Evolutionary conservation across 2,888 invertebrate species (phyloP).

Genomic region (Thymelicus sylvestris): DNA sequence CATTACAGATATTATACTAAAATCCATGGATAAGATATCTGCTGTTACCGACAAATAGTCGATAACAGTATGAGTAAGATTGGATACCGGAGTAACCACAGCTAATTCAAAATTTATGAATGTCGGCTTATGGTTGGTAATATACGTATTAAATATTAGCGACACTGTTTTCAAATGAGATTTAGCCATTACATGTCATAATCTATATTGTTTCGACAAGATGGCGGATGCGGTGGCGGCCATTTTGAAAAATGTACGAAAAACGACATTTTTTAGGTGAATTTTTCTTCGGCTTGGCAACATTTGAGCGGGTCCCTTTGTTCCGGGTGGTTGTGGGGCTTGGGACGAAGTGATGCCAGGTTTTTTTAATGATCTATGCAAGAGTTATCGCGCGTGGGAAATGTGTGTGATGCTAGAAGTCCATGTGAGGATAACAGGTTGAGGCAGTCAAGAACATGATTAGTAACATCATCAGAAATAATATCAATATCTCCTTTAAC

Average conservation of each 20-base stretch:
- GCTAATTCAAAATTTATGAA: conserved; percentile 9
- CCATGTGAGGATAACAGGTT: conserved; percentile 31
- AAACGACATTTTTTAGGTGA: no score
- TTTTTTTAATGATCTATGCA: no score
- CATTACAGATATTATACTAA: conserved; percentile 1
- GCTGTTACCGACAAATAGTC: neutral
- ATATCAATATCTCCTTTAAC: no score
- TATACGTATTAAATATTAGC: conserved; percentile 27
- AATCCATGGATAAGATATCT: conserved; percentile 10
- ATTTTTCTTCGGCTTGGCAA: no score
- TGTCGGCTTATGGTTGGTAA: conserved; percentile 34
- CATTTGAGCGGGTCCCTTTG: no score
- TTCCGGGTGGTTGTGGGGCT: no score
- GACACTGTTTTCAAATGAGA: neutral
- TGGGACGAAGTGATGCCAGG: no score
- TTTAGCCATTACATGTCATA: conserved; percentile 28
- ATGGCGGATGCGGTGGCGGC: no score
- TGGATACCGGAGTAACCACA: neutral
- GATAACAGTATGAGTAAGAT: neutral
- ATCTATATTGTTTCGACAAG: no score
- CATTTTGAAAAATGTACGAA: no score
- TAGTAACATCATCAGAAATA: no score
- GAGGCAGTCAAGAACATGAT: no score
- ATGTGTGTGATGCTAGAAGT: conserved; percentile 18
- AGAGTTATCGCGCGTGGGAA: conserved; percentile 27